Evolutionary conservation across 2,888 invertebrate genomes (phyloP).

Genomic region (Drosophila nr. medialis): DNA sequence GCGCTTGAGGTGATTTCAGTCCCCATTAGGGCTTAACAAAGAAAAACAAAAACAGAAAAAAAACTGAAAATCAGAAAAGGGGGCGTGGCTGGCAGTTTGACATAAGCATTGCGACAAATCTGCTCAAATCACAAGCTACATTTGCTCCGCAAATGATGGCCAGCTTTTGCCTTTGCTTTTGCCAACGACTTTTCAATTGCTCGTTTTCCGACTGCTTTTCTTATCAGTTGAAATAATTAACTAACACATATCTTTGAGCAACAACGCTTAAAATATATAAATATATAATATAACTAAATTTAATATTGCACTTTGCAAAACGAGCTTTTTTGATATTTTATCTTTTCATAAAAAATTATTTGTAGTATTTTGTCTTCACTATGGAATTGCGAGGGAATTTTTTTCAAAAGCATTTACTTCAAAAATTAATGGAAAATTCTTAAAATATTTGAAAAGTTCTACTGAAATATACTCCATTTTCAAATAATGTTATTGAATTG

Average conservation of each 20-base stretch:
- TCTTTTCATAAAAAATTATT: no score
- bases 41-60: neutral
- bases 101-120: slow-evolving; percentile 60
- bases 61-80: neutral
- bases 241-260: neutral
- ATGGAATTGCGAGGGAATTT: no score
- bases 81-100: slow-evolving; percentile 39
- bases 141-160: slow-evolving; percentile 74
- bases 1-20: slow-evolving; percentile 77
- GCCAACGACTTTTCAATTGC: slow-evolving; percentile 20
- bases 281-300: no score
- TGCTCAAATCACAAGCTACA: slow-evolving; percentile 77
- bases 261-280: neutral
- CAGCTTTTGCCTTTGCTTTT: slow-evolving; percentile 53
- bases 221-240: neutral
- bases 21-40: slow-evolving; percentile 33
- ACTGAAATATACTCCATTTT: no score
- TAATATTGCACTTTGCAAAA: neutral
- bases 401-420: no score
- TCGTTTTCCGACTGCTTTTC: neutral
- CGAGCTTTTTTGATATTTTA: neutral
- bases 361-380: neutral
- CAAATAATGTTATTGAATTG: no score
- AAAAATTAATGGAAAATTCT: no score
- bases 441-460: no score